Percentiles rank a stretch among this genome's conserved stretches.
These are phyloP conservation scores for Petaurus breviceps DNA, from an alignment of 2,113 vertebrate genomes.

Conservation along the genomic window DNA sequence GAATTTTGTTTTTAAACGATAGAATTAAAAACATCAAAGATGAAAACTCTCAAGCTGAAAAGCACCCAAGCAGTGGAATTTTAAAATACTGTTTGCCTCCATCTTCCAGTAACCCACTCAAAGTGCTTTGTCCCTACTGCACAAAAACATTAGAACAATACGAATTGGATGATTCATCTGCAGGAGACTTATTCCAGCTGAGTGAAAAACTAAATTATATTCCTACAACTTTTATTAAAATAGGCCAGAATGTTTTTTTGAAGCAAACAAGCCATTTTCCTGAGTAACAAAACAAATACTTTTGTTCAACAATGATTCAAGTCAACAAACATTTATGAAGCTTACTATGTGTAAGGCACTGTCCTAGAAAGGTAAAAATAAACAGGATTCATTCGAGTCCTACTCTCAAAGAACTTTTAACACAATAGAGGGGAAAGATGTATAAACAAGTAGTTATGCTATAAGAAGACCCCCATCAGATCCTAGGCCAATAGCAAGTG, in stretches of 20 bases:
- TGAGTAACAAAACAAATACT: conserved; percentile 27
- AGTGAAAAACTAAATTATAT: neutral
- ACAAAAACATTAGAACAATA: neutral
- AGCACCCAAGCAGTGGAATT: neutral
- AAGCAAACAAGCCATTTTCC: conserved; percentile 27
- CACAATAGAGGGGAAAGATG: neutral
- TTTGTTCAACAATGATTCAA: neutral
- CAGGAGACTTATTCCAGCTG: neutral
- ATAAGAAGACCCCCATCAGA: neutral
- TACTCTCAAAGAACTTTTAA: neutral
- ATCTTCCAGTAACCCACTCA: neutral
- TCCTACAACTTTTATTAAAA: conserved; percentile 23
- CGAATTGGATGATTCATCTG: neutral
- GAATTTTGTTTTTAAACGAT: neutral
- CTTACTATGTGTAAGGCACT: neutral
- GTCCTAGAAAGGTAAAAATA: neutral
- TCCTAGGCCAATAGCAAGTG: neutral
- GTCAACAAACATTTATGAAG: neutral
- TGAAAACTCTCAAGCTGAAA: neutral
- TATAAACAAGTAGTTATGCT: neutral
- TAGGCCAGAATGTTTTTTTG: neutral
- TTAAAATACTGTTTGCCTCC: neutral
- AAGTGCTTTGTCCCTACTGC: neutral
- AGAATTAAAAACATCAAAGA: neutral
- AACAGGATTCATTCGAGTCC: neutral